phyloP scores from a whole-genome alignment of 2,113 vertebrate species.

The Pipa parva region DNA sequence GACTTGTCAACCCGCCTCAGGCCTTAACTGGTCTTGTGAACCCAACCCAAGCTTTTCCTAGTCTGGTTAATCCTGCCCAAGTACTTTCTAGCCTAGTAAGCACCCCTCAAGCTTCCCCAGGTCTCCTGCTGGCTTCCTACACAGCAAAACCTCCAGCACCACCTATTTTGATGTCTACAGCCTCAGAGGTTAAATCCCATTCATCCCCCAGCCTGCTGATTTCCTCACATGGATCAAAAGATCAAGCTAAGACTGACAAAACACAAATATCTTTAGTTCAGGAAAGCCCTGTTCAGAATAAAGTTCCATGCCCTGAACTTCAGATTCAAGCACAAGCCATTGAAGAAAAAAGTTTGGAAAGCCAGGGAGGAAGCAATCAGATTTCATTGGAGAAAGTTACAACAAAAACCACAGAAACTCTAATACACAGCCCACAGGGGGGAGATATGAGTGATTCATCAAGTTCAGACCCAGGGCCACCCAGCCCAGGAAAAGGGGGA shows the following conservation, averaged over 20 bases:
- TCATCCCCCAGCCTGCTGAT: conserved; percentile 46
- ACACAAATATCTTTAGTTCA: neutral
- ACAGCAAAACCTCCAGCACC: conserved; percentile 47
- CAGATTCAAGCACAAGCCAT: neutral
- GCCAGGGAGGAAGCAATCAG: neutral
- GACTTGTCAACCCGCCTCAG: conserved; percentile 61
- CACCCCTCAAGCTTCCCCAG: conserved; percentile 53
- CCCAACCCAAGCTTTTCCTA: conserved; percentile 50
- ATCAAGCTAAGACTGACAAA: conserved; percentile 16
- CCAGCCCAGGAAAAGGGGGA: conserved; percentile 44
- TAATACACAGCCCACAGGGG: conserved; percentile 54
- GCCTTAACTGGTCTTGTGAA: conserved; percentile 63
- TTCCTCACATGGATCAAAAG: conserved; percentile 11
- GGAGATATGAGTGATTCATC: conserved; percentile 60
- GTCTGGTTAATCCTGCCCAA: conserved; percentile 25
- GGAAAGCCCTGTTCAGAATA: neutral
- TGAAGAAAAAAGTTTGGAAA: conserved; percentile 4
- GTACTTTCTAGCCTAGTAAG: conserved; percentile 20
- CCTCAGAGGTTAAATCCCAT: conserved; percentile 44
- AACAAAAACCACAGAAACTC: conserved; percentile 46
- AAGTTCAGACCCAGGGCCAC: conserved; percentile 58
- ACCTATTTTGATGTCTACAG: conserved; percentile 2
- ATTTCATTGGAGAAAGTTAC: conserved; percentile 44
- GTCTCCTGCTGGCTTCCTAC: conserved; percentile 47
- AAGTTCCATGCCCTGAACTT: neutral